Percentiles rank a stretch among this genome's conserved stretches.
These are phyloP conservation scores for Bufo gargarizans DNA, from an alignment of 2,113 vertebrate species.

Conservation along the genomic window DNA sequence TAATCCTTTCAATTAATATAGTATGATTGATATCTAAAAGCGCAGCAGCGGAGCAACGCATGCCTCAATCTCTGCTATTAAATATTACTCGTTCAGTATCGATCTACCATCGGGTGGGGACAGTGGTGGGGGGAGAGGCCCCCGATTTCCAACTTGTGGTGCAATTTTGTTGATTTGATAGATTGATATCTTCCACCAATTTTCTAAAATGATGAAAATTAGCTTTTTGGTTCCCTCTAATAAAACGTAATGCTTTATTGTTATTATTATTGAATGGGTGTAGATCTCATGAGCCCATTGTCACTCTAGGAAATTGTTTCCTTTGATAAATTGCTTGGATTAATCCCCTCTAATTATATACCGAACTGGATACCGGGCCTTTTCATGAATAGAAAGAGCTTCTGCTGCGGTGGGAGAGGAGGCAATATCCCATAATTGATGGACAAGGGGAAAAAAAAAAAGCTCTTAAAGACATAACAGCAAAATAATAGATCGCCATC, in stretches of 20 bases:
- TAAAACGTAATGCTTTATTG: constrained; percentile 43
- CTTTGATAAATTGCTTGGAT: constrained; percentile 48
- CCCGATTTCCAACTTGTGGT: constrained; percentile 63
- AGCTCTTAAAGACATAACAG: background rate
- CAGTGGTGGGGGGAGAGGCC: constrained; percentile 13
- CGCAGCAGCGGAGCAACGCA: constrained; percentile 65
- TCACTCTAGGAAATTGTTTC: constrained; percentile 54
- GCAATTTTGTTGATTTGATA: constrained; percentile 65
- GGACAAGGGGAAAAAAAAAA: background rate
- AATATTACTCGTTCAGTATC: constrained; percentile 69
- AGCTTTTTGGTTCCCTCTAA: constrained; percentile 32
- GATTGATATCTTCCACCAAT: constrained; percentile 47
- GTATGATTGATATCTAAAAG: constrained; percentile 74
- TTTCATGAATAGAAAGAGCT: background rate
- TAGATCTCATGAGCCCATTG: constrained; percentile 40
- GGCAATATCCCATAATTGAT: background rate
- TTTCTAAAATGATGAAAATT: constrained; percentile 48
- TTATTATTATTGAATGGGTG: constrained; percentile 44
- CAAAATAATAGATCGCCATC: background rate
- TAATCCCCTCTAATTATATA: constrained; percentile 44
- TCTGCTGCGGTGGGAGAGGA: background rate
- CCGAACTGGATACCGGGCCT: background rate
- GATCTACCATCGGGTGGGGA: constrained; percentile 66
- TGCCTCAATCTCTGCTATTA: constrained; percentile 66
- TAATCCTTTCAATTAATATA: constrained; percentile 81